Conservation (phyloP, 2,888 invertebrate species). For the Rhaphigaster nebulosa region DNA sequence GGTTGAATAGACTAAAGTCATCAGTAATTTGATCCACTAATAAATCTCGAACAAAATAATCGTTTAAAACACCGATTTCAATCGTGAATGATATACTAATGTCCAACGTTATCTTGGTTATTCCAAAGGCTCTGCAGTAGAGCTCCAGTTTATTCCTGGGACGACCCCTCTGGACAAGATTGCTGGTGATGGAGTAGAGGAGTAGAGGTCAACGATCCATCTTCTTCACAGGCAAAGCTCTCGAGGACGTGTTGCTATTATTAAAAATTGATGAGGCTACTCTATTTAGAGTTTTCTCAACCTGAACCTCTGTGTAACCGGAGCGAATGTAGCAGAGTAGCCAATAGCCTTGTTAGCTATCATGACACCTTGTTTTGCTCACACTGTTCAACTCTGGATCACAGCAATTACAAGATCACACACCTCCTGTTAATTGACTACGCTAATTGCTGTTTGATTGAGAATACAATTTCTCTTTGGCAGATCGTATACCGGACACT, state of each 20-base stretch:
- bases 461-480: neutral
- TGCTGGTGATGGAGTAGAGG: neutral
- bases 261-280: slow-evolving; percentile 40
- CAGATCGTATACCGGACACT: neutral
- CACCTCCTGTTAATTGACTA: neutral
- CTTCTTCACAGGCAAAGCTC: slow-evolving; percentile 33
- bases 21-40: too few species aligned
- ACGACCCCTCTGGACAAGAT: neutral
- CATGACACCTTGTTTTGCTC: neutral
- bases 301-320: neutral
- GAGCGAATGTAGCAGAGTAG: neutral
- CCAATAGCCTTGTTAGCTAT: neutral
- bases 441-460: neutral
- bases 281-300: neutral
- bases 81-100: too few species aligned
- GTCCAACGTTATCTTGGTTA: too few species aligned
- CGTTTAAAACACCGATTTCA: too few species aligned
- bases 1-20: too few species aligned
- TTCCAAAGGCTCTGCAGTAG: neutral
- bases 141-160: neutral
- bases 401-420: neutral
- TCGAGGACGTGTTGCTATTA: slow-evolving; percentile 35
- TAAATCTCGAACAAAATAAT: too few species aligned
- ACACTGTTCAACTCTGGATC: neutral
- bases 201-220: slow-evolving; percentile 16